phyloP scores from a whole-genome alignment of 92 coral and sea anemone species.

The Paragorgia papillata region DNA sequence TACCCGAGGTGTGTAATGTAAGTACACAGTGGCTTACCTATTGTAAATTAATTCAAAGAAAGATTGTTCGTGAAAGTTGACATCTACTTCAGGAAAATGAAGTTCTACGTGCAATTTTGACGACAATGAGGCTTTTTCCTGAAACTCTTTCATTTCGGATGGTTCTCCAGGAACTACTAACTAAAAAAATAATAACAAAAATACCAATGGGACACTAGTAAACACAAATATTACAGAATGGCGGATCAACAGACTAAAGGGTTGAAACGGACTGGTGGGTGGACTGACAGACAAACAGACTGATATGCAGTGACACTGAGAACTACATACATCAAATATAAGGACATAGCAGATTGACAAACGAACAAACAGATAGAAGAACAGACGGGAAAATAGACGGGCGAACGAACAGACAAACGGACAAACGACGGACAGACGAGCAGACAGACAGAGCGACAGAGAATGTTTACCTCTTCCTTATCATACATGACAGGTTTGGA shows the following conservation, averaged over 20 bases:
- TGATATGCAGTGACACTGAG: too few species aligned
- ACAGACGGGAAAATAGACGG: background rate
- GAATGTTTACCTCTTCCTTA: conserved; percentile 76
- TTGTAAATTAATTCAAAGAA: conserved; percentile 90
- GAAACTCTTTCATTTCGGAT: conserved; percentile 88
- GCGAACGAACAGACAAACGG: too few species aligned
- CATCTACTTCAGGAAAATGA: conserved; percentile 79
- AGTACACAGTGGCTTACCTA: conserved; percentile 54
- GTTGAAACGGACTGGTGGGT: background rate
- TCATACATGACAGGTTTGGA: conserved; percentile 99
- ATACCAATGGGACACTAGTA: background rate
- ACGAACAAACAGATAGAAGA: background rate
- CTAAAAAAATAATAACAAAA: conserved; percentile 38
- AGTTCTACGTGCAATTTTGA: conserved; percentile 81
- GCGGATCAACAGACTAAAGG: background rate
- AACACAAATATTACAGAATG: background rate
- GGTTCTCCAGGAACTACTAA: conserved; percentile 90
- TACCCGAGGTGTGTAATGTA: background rate
- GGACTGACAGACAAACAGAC: background rate
- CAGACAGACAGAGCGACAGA: background rate
- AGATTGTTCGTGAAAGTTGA: conserved; percentile 83
- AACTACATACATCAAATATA: too few species aligned
- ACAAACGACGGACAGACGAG: background rate
- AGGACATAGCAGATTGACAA: too few species aligned
- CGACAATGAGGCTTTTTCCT: conserved; percentile 77